These are phyloP conservation scores for Ptilorrhoa leucosticta DNA, from an alignment of 2,113 vertebrate species.

Conservation along the genomic window DNA sequence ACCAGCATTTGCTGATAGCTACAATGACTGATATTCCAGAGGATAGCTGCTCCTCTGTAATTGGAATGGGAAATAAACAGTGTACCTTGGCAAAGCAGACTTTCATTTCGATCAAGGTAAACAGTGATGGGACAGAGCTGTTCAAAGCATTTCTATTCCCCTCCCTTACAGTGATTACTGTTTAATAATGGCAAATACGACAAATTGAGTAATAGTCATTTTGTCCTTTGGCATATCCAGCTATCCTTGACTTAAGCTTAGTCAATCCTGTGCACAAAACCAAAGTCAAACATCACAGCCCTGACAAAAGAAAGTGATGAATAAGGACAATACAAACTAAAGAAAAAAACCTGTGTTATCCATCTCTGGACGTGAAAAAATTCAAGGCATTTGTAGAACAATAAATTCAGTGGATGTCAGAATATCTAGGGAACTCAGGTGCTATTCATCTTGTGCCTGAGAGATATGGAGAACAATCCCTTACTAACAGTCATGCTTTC, in stretches of 20 bases:
- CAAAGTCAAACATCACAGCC: neutral
- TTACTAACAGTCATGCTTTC: neutral
- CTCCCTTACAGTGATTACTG: neutral
- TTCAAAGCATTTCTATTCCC: neutral
- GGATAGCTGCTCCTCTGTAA: neutral
- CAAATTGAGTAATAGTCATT: neutral
- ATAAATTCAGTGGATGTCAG: conserved; percentile 24
- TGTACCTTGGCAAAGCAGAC: neutral
- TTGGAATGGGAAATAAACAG: neutral
- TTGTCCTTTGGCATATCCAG: neutral
- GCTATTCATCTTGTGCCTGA: conserved; percentile 29
- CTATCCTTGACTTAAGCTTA: conserved; percentile 5
- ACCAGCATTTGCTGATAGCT: neutral
- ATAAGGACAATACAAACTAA: conserved; percentile 39
- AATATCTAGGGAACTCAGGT: neutral
- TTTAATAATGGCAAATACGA: neutral
- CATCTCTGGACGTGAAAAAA: conserved; percentile 21
- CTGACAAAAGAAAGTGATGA: conserved; percentile 45
- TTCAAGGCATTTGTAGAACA: conserved; percentile 27
- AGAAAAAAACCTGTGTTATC: neutral
- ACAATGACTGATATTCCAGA: neutral
- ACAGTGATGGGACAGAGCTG: neutral
- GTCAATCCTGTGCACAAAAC: conserved; percentile 17
- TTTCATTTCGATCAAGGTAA: neutral
- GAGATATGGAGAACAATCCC: neutral